Evolutionary conservation across 1,140 invertebrate genomes (phyloP).

Genomic region (Alviniconcha marisindica): DNA sequence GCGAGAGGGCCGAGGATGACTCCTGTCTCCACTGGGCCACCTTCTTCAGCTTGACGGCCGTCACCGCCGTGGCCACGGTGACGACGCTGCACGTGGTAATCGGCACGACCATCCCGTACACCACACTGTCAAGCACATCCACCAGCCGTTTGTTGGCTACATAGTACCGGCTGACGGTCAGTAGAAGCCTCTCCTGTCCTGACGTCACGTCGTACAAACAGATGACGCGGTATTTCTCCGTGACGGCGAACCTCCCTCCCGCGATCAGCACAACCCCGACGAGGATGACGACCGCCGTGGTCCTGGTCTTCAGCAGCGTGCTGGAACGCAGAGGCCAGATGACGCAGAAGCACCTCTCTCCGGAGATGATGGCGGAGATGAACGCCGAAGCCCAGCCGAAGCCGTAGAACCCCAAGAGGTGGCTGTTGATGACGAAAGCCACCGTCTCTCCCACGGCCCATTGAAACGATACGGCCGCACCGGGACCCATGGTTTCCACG

Average conservation of each 20-base stretch:
- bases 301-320: slow-evolving; percentile 1
- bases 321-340: not conserved
- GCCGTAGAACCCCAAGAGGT: not conserved
- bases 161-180: not conserved
- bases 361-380: slow-evolving; percentile 2
- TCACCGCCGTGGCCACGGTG: not conserved
- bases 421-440: not conserved
- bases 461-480: no score
- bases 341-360: slow-evolving; percentile 24
- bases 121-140: not conserved
- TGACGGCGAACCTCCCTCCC: not conserved
- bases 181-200: no score
- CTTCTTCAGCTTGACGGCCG: not conserved
- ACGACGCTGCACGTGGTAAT: not conserved
- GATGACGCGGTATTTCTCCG: not conserved
- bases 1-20: not conserved
- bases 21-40: not conserved
- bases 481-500: not conserved
- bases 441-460: not conserved
- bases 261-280: not conserved
- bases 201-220: not conserved
- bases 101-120: not conserved
- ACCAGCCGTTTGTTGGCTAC: not conserved
- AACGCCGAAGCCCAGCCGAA: not conserved
- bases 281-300: not conserved